phyloP scores from a whole-genome alignment of 2,113 vertebrate species.

The Suncus etruscus region DNA sequence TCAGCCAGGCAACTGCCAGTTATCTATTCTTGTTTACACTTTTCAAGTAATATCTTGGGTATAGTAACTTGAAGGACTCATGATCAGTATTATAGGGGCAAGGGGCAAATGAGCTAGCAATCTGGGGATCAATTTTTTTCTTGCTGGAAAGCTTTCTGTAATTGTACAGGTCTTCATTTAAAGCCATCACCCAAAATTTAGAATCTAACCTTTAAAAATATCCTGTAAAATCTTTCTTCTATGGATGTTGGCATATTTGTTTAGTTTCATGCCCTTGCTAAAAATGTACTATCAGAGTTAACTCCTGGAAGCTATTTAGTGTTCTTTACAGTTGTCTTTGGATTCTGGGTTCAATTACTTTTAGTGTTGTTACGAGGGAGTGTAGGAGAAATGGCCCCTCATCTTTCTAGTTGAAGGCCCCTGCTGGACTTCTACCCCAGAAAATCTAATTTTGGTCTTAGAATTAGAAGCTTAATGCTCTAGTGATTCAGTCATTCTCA shows the following conservation, averaged over 20 bases:
- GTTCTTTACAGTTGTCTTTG: background rate
- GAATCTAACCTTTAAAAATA: background rate
- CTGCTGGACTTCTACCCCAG: background rate
- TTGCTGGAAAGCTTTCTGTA: background rate
- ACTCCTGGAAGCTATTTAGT: background rate
- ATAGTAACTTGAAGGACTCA: background rate
- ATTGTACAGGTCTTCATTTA: background rate
- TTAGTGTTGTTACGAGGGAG: background rate
- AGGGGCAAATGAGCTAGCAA: background rate
- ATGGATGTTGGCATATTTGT: conserved; percentile 14
- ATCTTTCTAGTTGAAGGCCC: background rate
- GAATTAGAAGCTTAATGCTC: background rate
- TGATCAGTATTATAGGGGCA: background rate
- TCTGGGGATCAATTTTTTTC: background rate
- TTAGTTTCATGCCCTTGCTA: conserved; percentile 48
- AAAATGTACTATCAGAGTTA: conserved; percentile 37
- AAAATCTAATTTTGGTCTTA: background rate
- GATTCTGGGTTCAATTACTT: background rate
- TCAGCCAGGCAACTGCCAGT: background rate
- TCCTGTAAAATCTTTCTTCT: conserved; percentile 42
- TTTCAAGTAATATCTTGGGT: background rate
- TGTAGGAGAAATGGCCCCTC: background rate
- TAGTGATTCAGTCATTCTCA: background rate
- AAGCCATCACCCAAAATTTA: background rate
- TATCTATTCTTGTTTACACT: background rate